These are phyloP conservation scores for Cydia pomonella DNA, from an alignment of 1,140 invertebrate species.

Conservation along the genomic window DNA sequence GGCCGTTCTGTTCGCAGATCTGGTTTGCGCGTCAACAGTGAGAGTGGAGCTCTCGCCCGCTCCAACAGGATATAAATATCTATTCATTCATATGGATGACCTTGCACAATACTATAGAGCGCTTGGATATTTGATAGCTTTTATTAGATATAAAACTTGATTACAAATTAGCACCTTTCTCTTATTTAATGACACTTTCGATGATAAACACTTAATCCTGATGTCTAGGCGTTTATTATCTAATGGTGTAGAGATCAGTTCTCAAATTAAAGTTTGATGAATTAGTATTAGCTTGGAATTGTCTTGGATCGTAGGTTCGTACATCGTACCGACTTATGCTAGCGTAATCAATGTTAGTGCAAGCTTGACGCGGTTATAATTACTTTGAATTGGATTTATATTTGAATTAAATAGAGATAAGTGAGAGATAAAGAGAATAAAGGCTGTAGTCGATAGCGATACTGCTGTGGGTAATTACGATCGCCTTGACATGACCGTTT, in stretches of 20 bases:
- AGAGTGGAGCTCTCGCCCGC: slow-evolving; percentile 18
- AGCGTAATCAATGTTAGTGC: no score
- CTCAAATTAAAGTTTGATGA: not conserved
- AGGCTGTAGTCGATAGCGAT: not conserved
- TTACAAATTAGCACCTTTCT: not conserved
- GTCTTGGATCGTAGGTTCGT: not conserved
- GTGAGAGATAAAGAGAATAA: not conserved
- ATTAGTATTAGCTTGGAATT: not conserved
- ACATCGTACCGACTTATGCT: no score
- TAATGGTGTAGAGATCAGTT: not conserved
- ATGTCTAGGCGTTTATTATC: slow-evolving; percentile 3
- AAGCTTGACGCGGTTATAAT: no score
- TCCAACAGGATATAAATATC: slow-evolving; percentile 30
- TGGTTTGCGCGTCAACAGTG: slow-evolving; percentile 31
- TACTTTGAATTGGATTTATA: no score
- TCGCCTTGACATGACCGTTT: slow-evolving; percentile 28
- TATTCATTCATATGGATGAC: slow-evolving; percentile 24
- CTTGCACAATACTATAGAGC: not conserved
- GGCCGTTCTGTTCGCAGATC: slow-evolving; percentile 25
- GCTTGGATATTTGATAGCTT: slow-evolving; percentile 1
- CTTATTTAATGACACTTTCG: slow-evolving; percentile 11
- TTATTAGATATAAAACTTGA: not conserved
- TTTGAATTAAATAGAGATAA: no score
- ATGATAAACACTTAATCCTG: not conserved
- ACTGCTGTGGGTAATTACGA: not conserved